A percentile compares a stretch with the other conserved stretches of the same genome.
These are phyloP conservation scores for Zelleria hepariella DNA, from an alignment of 2,888 invertebrate genomes.

Conservation along the genomic window DNA sequence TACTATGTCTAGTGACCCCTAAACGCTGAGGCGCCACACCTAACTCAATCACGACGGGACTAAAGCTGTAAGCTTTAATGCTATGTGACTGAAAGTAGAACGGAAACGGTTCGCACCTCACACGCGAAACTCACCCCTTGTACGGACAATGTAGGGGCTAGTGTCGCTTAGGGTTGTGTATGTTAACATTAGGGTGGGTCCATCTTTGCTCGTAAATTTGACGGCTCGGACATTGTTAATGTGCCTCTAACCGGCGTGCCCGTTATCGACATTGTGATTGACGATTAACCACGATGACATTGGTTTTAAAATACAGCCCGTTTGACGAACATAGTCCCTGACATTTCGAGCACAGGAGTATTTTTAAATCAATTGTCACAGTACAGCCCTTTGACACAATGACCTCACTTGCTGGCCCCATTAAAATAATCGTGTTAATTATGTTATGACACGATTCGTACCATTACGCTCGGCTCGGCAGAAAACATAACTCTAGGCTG, in stretches of 20 bases:
- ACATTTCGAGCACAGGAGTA: not conserved
- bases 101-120: constrained; percentile 27
- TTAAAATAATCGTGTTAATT: not conserved
- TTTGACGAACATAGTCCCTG: not conserved
- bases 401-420: not conserved
- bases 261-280: constrained; percentile 3
- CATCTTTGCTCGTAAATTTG: constrained; percentile 32
- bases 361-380: not conserved
- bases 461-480: not conserved
- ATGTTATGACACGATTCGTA: not conserved
- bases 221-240: constrained; percentile 30
- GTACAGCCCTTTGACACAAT: not conserved
- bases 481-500: not conserved
- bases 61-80: constrained; percentile 35
- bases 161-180: constrained; percentile 32
- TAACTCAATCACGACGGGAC: constrained; percentile 47
- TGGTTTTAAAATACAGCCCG: not conserved
- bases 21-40: constrained; percentile 47
- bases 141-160: constrained; percentile 12
- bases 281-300: not conserved
- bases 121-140: constrained; percentile 3
- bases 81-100: constrained; percentile 51
- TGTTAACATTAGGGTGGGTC: constrained; percentile 30
- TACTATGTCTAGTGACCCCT: too few species aligned
- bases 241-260: constrained; percentile 15